These are phyloP conservation scores for Cantharis flavilabris DNA, from an alignment of 2,888 invertebrate species.

Conservation along the genomic window DNA sequence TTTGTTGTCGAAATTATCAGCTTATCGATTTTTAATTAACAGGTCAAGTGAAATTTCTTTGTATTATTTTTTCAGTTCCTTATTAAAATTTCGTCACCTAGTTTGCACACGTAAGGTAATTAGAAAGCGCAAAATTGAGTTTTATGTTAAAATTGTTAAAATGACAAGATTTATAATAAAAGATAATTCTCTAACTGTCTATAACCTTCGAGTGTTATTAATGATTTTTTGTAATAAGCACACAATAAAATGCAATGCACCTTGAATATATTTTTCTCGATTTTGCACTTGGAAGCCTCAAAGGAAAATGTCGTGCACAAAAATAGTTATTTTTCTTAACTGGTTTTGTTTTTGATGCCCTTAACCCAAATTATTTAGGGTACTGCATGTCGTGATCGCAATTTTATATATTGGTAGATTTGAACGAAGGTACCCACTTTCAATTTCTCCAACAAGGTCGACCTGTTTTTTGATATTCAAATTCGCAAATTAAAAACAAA, in stretches of 20 bases:
- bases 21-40: background rate
- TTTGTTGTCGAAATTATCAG: background rate
- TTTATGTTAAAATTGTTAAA: background rate
- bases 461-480: background rate
- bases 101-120: background rate
- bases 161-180: background rate
- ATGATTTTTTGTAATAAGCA: background rate
- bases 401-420: background rate
- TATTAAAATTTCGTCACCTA: background rate
- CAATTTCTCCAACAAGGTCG: conserved; percentile 2
- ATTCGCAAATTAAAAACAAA: background rate
- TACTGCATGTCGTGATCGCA: conserved; percentile 1
- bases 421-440: conserved; percentile 1
- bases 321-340: conserved; percentile 6
- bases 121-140: background rate
- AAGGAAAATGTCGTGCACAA: conserved; percentile 5
- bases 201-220: background rate
- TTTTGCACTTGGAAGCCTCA: background rate
- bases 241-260: background rate
- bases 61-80: background rate
- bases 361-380: conserved; percentile 15
- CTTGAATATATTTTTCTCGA: background rate
- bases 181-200: background rate
- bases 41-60: background rate
- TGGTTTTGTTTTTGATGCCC: conserved; percentile 16